Base-by-base conservation (phyloP, 1,140 invertebrate species). In the Ceratosolen solmsi region DNA sequence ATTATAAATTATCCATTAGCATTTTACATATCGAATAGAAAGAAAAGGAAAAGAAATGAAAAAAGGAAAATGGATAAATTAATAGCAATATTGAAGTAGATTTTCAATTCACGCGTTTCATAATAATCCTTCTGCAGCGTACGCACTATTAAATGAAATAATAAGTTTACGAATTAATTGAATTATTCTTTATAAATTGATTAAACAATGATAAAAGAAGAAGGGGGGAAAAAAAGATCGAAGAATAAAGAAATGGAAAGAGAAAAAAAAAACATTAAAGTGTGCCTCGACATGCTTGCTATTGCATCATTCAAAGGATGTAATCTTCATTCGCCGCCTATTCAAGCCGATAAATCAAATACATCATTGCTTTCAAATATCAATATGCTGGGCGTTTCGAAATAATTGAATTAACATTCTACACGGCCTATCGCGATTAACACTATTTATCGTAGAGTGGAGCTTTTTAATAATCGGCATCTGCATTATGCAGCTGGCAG, bases 321-420 rank as follows among this genome's bases (percentile, higher is more conserved):
- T 38, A 68, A 68, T 13, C 58, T 33, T 63, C 58, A 63, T 63
- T 63, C 27, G 13, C 58, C 17, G 20, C 38, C 33, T 38, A 11
- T 11, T 8, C 33, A 11, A n/a, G 17, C 17, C 33, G 20, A 68
- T 33, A 36, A 63, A 33, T 63, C 9, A 17, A 63, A 33, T 63
- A 63, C 60, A 63, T 33, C 60, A 17, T 63, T 63, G 60, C 15
- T 63, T 33, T 36, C 1, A 36, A 38, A 38, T n/a, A 68, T 36
- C 22, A 22, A 38, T 68, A n/a, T n/a, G 30, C 20, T 17, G 11
- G 17, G 20, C 22, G 7, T 68, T 38, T 68, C 36, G 20, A 68
- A 68, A 68, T 68, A 15, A 68, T 68, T 68, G 63, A 68, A 68
- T 68, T 68, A 68, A 68, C 22, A 68, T 68, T 68, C 20, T 17